phyloP scores from a whole-genome alignment of 2,113 vertebrate genomes.

The Irena cyanogastra region DNA sequence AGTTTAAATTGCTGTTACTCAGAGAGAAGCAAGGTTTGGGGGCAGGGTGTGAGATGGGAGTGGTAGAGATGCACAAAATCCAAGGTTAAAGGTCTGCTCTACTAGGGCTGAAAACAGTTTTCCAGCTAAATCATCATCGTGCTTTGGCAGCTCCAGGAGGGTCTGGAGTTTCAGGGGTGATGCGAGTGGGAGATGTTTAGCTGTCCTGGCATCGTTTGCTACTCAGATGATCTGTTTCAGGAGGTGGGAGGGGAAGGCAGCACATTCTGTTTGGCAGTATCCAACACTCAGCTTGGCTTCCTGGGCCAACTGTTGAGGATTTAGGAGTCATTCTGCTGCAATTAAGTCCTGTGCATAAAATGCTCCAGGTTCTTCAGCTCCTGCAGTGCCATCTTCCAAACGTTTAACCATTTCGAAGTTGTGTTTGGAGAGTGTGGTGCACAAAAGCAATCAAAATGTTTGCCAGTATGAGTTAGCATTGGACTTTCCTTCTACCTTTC shows the following conservation, averaged over 20 bases:
- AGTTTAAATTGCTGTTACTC: neutral
- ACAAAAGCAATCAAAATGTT: neutral
- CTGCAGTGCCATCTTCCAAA: neutral
- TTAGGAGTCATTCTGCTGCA: neutral
- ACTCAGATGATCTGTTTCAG: neutral
- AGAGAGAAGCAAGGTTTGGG: neutral
- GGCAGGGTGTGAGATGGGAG: neutral
- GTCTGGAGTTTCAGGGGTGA: neutral
- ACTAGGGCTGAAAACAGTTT: neutral
- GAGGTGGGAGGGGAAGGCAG: neutral
- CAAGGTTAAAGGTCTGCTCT: neutral
- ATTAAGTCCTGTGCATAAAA: neutral
- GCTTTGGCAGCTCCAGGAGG: neutral
- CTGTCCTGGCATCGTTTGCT: neutral
- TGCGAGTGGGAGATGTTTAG: neutral
- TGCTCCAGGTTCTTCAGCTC: neutral
- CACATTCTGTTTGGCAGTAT: neutral
- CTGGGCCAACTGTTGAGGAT: neutral
- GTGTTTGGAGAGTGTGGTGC: neutral
- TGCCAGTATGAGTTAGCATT: neutral
- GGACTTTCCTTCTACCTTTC: neutral
- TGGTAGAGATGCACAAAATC: neutral
- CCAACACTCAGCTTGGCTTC: neutral
- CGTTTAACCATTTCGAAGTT: neutral
- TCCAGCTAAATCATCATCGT: neutral